These are phyloP conservation scores for Bucco capensis DNA, from an alignment of 2,113 vertebrate species.

Conservation along the genomic window DNA sequence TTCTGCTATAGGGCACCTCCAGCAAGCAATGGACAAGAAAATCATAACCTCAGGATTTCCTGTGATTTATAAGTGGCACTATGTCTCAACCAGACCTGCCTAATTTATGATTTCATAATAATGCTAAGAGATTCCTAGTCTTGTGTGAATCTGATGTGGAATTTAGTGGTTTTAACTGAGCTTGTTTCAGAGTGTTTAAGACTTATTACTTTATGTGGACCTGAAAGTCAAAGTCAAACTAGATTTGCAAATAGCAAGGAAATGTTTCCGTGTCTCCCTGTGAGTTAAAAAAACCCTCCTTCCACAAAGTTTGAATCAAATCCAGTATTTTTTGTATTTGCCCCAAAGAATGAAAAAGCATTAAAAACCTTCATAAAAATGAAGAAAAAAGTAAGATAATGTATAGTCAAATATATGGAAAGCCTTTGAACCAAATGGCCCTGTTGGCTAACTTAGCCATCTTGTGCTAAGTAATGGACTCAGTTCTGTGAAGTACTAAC, in stretches of 20 bases:
- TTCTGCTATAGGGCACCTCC: background rate
- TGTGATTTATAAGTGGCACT: background rate
- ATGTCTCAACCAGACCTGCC: background rate
- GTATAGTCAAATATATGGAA: background rate
- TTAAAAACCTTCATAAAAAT: background rate
- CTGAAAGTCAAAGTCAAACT: background rate
- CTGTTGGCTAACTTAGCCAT: background rate
- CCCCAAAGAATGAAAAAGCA: background rate
- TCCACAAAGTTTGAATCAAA: background rate
- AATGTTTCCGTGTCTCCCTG: background rate
- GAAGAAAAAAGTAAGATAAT: background rate
- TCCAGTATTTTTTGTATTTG: background rate
- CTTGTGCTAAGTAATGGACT: background rate
- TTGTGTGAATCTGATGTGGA: background rate
- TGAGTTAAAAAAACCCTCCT: background rate
- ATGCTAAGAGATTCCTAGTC: background rate
- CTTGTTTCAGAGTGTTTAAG: background rate
- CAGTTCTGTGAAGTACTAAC: background rate
- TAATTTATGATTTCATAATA: background rate
- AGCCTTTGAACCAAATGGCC: background rate
- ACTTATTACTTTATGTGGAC: background rate
- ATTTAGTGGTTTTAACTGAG: background rate
- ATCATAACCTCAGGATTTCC: background rate
- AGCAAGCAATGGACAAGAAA: background rate
- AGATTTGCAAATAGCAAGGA: background rate